These are phyloP conservation scores for Desmodus rotundus DNA, from an alignment of 2,113 vertebrate genomes.

Conservation along the genomic window DNA sequence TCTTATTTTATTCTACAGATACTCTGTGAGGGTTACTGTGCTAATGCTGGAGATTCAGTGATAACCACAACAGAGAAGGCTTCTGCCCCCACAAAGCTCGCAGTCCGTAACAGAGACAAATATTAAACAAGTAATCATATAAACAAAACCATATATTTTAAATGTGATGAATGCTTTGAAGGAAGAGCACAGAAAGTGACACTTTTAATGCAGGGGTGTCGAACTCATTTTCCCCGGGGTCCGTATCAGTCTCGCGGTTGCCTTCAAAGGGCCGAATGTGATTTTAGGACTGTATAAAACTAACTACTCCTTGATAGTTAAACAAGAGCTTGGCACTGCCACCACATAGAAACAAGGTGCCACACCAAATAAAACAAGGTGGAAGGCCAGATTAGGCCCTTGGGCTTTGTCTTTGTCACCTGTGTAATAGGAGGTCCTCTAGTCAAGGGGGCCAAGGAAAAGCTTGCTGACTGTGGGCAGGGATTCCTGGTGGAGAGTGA, in stretches of 20 bases:
- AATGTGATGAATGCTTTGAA: not conserved
- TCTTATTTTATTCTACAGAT: not conserved
- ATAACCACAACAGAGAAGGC: not conserved
- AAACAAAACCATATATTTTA: not conserved
- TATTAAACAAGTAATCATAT: not conserved
- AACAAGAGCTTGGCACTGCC: too few species aligned
- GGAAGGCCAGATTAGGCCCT: too few species aligned
- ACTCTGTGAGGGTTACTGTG: not conserved
- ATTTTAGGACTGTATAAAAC: too few species aligned
- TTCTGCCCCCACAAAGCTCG: not conserved
- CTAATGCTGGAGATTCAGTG: not conserved
- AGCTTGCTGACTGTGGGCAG: not conserved
- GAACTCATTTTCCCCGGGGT: too few species aligned
- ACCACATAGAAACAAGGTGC: too few species aligned
- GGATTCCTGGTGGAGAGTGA: not conserved
- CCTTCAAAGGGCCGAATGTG: too few species aligned
- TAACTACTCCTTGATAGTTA: too few species aligned
- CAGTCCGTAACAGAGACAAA: not conserved
- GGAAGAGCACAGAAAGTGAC: not conserved
- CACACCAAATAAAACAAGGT: too few species aligned
- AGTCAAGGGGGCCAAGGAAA: not conserved
- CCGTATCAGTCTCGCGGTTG: too few species aligned
- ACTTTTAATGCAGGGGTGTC: not conserved
- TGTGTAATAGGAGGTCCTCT: not conserved
- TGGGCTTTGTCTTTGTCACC: too few species aligned